A percentile compares a stretch with the other conserved stretches of the same genome.
phyloP scores from a whole-genome alignment of 2,888 invertebrate species.

The Volucella inflata region DNA sequence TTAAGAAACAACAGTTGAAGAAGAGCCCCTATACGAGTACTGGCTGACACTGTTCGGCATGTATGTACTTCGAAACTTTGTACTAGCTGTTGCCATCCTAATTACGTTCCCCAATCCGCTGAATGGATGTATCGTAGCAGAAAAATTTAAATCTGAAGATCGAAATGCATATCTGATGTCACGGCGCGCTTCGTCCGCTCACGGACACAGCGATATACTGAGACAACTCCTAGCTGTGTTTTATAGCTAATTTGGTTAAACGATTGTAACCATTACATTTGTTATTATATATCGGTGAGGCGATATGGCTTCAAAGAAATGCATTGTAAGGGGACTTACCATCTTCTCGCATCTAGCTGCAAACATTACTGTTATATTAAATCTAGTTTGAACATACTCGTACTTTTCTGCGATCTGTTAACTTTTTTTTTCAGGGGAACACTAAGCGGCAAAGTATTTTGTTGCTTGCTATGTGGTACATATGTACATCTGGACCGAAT shows the following conservation, averaged over 20 bases:
- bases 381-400: conserved; percentile 64
- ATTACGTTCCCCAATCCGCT: conserved; percentile 65
- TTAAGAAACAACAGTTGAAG: conserved; percentile 70
- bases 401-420: conserved; percentile 1
- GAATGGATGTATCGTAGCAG: conserved; percentile 47
- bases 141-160: conserved; percentile 13
- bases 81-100: conserved; percentile 71
- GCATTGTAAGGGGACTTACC: conserved; percentile 38
- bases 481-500: conserved; percentile 71
- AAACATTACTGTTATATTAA: conserved; percentile 70
- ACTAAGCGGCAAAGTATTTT: conserved; percentile 63
- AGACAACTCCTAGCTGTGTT: conserved; percentile 23
- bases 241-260: conserved; percentile 72
- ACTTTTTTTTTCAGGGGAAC: background rate
- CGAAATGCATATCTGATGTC: conserved; percentile 61
- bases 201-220: conserved; percentile 27
- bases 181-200: conserved; percentile 53
- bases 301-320: conserved; percentile 69
- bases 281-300: conserved; percentile 64
- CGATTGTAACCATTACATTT: conserved; percentile 64
- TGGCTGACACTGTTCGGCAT: conserved; percentile 33
- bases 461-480: conserved; percentile 67
- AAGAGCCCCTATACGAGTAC: conserved; percentile 4
- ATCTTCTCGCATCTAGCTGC: conserved; percentile 37
- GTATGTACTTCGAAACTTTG: conserved; percentile 60